These are phyloP conservation scores for Nezara viridula DNA, from an alignment of 2,888 invertebrate genomes.

Conservation along the genomic window DNA sequence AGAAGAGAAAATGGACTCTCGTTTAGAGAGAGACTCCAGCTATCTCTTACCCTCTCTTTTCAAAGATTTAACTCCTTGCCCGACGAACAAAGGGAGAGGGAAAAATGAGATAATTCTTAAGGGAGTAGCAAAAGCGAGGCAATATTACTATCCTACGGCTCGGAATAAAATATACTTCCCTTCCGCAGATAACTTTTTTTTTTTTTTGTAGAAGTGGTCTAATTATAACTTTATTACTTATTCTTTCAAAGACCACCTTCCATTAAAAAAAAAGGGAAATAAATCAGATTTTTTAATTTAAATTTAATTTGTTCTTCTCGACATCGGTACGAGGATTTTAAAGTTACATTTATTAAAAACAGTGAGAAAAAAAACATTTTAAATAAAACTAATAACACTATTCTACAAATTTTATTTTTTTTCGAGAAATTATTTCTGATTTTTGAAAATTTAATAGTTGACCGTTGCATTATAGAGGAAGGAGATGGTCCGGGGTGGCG, in stretches of 20 bases:
- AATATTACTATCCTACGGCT: neutral
- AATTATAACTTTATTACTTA: neutral
- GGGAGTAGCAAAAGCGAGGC: neutral
- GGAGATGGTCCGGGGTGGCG: too few relatives aligned
- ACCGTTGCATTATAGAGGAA: too few relatives aligned
- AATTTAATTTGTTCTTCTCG: too few relatives aligned
- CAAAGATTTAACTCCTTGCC: conserved; percentile 14
- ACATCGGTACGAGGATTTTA: too few relatives aligned
- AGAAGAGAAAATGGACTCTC: neutral
- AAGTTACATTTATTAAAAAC: too few relatives aligned
- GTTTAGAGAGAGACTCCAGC: neutral
- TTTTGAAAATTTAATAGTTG: too few relatives aligned
- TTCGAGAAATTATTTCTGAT: too few relatives aligned
- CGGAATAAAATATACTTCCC: neutral
- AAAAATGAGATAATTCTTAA: conserved; percentile 13
- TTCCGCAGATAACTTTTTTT: neutral
- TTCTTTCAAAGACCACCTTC: neutral
- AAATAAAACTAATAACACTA: too few relatives aligned
- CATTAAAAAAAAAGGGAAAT: too few relatives aligned
- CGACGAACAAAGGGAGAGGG: neutral
- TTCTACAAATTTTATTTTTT: too few relatives aligned
- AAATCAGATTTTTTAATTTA: too few relatives aligned
- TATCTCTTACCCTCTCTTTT: neutral
- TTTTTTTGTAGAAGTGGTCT: neutral
- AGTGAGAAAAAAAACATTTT: too few relatives aligned